phyloP scores from a whole-genome alignment of 2,113 vertebrate species.

The Accipiter cooperii region DNA sequence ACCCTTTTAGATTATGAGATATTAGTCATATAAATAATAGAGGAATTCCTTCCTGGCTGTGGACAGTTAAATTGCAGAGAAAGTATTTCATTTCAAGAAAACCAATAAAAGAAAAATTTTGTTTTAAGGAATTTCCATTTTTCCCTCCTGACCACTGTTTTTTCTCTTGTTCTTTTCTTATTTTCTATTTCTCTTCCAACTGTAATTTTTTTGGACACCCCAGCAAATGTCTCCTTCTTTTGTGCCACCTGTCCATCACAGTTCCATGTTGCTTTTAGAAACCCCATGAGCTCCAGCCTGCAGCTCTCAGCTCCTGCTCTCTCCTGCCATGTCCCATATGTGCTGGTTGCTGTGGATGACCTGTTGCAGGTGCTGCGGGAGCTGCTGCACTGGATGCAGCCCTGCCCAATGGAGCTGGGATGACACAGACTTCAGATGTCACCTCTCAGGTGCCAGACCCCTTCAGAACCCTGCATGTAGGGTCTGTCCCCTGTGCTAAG shows the following conservation, averaged over 20 bases:
- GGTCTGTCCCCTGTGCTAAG: not conserved
- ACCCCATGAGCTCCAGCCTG: no score
- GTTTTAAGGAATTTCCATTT: not conserved
- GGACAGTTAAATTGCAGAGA: not conserved
- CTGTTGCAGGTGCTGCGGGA: not conserved
- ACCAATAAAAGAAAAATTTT: not conserved
- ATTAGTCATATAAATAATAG: not conserved
- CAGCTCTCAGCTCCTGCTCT: not conserved
- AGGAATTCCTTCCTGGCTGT: not conserved
- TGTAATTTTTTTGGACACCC: not conserved
- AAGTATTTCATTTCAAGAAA: not conserved
- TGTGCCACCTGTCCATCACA: not conserved
- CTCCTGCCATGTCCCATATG: not conserved
- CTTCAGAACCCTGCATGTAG: not conserved
- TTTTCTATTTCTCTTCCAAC: not conserved
- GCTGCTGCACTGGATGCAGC: not conserved
- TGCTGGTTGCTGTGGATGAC: not conserved
- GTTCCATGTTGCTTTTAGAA: not conserved
- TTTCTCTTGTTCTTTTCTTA: not conserved
- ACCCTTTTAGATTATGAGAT: not conserved
- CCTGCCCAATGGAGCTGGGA: not conserved
- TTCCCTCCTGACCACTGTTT: not conserved
- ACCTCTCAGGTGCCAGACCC: not conserved
- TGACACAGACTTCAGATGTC: not conserved
- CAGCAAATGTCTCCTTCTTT: not conserved